phyloP scores from a whole-genome alignment of 2,888 invertebrate genomes.

The Leucophora obtusa region DNA sequence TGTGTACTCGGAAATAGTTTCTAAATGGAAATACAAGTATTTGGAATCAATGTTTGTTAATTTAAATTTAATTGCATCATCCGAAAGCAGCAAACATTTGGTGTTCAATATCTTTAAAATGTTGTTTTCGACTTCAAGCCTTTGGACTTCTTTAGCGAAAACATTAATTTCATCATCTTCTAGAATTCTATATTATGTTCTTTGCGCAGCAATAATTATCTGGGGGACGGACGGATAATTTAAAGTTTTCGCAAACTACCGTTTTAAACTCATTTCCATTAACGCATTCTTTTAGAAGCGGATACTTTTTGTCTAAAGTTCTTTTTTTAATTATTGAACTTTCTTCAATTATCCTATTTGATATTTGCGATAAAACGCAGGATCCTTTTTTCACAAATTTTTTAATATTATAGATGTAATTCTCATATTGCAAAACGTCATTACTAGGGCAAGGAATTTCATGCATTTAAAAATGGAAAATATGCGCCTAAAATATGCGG shows the following conservation, averaged over 20 bases:
- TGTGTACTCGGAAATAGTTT: no score
- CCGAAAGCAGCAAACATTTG: no score
- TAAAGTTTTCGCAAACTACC: conserved; percentile 11
- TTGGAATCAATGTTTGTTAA: no score
- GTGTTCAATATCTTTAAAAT: no score
- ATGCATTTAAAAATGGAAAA: no score
- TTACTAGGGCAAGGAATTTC: no score
- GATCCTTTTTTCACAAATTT: neutral
- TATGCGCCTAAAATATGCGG: no score
- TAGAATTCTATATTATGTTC: conserved; percentile 2
- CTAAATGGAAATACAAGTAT: no score
- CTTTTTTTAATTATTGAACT: conserved; percentile 8
- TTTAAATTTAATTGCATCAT: no score
- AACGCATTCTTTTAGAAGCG: conserved; percentile 12
- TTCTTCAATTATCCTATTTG: conserved; percentile 16
- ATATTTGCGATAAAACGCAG: conserved; percentile 7
- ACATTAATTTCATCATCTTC: conserved; percentile 7
- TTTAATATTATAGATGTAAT: conserved; percentile 19
- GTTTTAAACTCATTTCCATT: neutral
- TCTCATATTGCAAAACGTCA: conserved; percentile 19
- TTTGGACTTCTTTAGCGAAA: conserved; percentile 13
- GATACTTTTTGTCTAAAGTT: neutral
- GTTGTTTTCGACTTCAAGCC: neutral
- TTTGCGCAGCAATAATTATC: conserved; percentile 2
- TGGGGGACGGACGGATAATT: conserved; percentile 9